Percentiles rank a stretch among this genome's conserved stretches.
Conservation (phyloP, 2,113 vertebrate genomes). For the Alethe diademata region DNA sequence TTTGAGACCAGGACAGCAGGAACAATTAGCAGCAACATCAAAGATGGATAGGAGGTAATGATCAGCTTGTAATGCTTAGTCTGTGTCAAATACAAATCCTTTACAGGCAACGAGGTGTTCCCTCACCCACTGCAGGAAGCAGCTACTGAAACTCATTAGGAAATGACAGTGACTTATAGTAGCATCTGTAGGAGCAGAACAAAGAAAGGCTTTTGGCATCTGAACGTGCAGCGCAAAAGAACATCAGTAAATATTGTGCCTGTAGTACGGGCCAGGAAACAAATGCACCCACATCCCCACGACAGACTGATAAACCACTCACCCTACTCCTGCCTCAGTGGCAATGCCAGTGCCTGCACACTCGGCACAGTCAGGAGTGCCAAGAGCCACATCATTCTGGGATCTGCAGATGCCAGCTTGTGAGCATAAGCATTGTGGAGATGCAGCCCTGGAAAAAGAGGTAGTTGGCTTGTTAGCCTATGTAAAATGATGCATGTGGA, state of each 20-base stretch:
- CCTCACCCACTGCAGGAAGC: neutral
- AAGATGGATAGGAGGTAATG: neutral
- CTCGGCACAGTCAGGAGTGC: neutral
- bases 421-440: neutral
- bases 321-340: neutral
- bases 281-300: neutral
- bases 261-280: neutral
- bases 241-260: conserved; percentile 21
- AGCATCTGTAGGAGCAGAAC: conserved; percentile 12
- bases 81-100: neutral
- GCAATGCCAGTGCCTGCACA: neutral
- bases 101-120: neutral
- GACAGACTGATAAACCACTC: neutral
- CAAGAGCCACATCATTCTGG: neutral
- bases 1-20: neutral
- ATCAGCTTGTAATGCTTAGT: neutral
- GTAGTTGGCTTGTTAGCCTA: neutral
- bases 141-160: conserved; percentile 2
- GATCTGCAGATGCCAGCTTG: neutral
- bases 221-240: neutral
- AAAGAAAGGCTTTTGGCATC: conserved; percentile 28
- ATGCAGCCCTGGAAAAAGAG: neutral
- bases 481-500: neutral
- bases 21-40: neutral
- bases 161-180: conserved; percentile 10